Percentiles rank a stretch among this genome's conserved stretches.
Evolutionary conservation across 2,797 vertebrate species (phyloP).

Genomic region (Melopsittacus undulatus): DNA sequence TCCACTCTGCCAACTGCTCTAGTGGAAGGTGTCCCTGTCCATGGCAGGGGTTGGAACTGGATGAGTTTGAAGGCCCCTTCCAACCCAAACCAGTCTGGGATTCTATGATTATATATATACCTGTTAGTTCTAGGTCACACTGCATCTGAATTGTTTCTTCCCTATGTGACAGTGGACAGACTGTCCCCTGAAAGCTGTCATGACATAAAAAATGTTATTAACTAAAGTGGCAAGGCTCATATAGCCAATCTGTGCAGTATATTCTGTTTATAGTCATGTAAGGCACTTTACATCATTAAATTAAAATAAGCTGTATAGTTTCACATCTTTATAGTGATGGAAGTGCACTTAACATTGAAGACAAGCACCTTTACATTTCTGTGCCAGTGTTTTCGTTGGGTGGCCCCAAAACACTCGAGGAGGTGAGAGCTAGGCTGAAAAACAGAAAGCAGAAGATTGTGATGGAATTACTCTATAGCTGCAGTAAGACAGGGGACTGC

Average conservation of each 20-base stretch:
- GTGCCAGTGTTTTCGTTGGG: neutral
- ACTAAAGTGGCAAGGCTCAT: neutral
- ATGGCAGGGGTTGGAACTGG: neutral
- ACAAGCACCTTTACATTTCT: neutral
- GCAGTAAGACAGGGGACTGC: neutral
- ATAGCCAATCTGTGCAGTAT: neutral
- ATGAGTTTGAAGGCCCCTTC: neutral
- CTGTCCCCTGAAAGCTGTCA: neutral
- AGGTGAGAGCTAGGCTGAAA: neutral
- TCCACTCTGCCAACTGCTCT: neutral
- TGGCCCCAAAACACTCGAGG: neutral
- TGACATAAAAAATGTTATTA: neutral
- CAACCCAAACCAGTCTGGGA: neutral
- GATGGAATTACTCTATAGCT: neutral
- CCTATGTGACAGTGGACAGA: neutral
- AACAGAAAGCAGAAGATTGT: neutral
- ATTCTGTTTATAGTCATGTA: conserved; percentile 15
- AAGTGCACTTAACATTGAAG: neutral
- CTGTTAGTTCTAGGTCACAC: neutral
- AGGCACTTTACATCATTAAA: neutral
- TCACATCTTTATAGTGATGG: neutral
- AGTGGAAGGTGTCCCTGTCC: too few species aligned
- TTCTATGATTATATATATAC: neutral
- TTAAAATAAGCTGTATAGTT: neutral
- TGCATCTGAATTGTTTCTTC: neutral